phyloP scores from a whole-genome alignment of 2,888 invertebrate genomes.

The Norana najaformis region DNA sequence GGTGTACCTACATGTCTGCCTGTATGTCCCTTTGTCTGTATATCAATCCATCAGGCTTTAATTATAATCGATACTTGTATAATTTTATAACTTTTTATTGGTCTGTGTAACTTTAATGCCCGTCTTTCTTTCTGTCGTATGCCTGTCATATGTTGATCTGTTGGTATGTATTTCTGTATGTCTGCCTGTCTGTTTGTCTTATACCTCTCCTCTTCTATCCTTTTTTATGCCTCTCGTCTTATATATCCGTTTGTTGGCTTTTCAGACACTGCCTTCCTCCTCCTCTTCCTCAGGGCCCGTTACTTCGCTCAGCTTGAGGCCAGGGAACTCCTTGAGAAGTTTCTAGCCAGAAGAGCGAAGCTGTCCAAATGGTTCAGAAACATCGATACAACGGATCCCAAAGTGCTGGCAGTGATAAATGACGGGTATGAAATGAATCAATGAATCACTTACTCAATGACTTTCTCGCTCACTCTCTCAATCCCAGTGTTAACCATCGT shows the following conservation, averaged over 20 bases:
- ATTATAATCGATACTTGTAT: too few relatives aligned
- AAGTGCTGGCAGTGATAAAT: conserved; percentile 33
- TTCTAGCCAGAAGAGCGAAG: conserved; percentile 40
- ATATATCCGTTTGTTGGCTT: neutral
- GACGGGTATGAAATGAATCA: conserved; percentile 38
- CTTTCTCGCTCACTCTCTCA: neutral
- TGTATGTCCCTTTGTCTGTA: too few relatives aligned
- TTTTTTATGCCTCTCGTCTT: too few relatives aligned
- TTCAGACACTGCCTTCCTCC: conserved; percentile 46
- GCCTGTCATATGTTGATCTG: neutral
- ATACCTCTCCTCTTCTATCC: neutral
- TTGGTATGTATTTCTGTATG: neutral
- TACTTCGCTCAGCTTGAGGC: conserved; percentile 49
- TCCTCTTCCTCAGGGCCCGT: conserved; percentile 46
- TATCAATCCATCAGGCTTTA: too few relatives aligned
- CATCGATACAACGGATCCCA: conserved; percentile 36
- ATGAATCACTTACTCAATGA: neutral
- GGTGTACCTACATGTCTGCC: too few relatives aligned
- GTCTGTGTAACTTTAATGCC: too few relatives aligned
- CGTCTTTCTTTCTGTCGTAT: too few relatives aligned
- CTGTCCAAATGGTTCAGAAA: conserved; percentile 36
- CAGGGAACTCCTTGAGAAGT: conserved; percentile 44
- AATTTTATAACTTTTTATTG: neutral
- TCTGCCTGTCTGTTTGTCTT: neutral
- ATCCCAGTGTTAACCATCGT: too few relatives aligned